Base-by-base conservation (phyloP, 2,888 invertebrate genomes). In the Amblyteles armatorius region DNA sequence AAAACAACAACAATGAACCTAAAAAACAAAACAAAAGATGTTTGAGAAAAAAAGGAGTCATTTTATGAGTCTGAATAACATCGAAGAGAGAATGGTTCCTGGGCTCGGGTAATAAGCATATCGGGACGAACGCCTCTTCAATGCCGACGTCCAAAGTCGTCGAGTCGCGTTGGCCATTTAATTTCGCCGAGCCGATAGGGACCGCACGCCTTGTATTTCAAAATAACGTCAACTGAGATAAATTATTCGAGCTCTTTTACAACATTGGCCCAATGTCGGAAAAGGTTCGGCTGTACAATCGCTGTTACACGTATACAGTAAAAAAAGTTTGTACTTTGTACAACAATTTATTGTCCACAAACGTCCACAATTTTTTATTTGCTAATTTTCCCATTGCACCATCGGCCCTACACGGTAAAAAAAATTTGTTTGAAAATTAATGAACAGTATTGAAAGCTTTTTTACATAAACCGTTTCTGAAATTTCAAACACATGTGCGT, bases 1-100 rank as follows among this genome's bases (percentile, higher is more conserved):
- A 33, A 67, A 19, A 22, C 26, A 60, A 63, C 16, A 29, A 63
- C 57, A n/a, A 63, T 16, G 33, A n/a, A 29, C 29, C 0, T n/a
- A 2, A 40, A 55, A 77, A 67, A 67, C 52, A 57, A 57, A 57
- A 29, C 7, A 9, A 16, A 16, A 48, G 44, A 48, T 48, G 13
- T 48, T 4, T 4, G 26, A 22, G 4, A 4, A 52, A 52, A n/a
- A 36, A 40, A 40, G 2, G 7, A 40, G 9, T 40, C 7, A 19
- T 19, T 40, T 11, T 52, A 76, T 22, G n/a, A 52, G n/a, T n/a
- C 11, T 36, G 50, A 76, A 76, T 7, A 76, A 65, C 60, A 29
- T 9, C 44, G 16, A 7, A n/a, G 57, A 44, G 22, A 50, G 36
- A 63, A 74, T 63, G 50, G 52, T 36, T 19, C 29, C 4, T 1